A percentile compares a stretch with the other conserved stretches of the same genome.
phyloP scores from a whole-genome alignment of 2,797 vertebrate genomes.

The Monodelphis domestica region DNA sequence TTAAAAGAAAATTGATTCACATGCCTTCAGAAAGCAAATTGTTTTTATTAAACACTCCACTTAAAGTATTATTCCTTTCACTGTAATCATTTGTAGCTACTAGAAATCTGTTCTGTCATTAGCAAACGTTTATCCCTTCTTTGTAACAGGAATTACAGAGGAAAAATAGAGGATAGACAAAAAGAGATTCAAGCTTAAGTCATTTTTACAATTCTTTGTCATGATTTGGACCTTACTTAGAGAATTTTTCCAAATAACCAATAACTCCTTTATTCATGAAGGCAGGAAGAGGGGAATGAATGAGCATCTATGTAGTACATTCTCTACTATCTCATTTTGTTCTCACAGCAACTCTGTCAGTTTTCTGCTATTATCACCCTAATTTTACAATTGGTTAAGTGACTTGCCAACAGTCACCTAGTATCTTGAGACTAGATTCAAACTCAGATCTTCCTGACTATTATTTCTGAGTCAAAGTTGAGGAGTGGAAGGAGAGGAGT shows the following conservation, averaged over 20 bases:
- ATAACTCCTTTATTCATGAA: not conserved
- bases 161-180: not conserved
- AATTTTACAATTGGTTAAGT: not conserved
- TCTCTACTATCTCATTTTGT: not conserved
- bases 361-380: not conserved
- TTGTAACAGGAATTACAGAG: not conserved
- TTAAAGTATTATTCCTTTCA: slow-evolving; percentile 31
- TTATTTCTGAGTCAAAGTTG: too few relatives aligned
- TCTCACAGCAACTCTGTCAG: not conserved
- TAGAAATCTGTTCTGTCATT: not conserved
- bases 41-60: slow-evolving; percentile 50
- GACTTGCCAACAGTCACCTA: not conserved
- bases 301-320: not conserved
- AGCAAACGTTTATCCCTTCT: not conserved
- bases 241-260: not conserved
- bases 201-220: not conserved
- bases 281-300: not conserved
- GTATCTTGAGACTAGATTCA: too few relatives aligned
- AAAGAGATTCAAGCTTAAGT: not conserved
- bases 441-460: too few relatives aligned
- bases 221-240: not conserved
- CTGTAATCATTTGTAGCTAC: slow-evolving; percentile 42
- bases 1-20: slow-evolving; percentile 71
- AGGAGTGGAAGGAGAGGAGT: too few relatives aligned
- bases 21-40: slow-evolving; percentile 57